Percentiles rank a stretch among this genome's conserved stretches.
phyloP scores from a whole-genome alignment of 2,113 vertebrate species.

The Pelodiscus sinensis region DNA sequence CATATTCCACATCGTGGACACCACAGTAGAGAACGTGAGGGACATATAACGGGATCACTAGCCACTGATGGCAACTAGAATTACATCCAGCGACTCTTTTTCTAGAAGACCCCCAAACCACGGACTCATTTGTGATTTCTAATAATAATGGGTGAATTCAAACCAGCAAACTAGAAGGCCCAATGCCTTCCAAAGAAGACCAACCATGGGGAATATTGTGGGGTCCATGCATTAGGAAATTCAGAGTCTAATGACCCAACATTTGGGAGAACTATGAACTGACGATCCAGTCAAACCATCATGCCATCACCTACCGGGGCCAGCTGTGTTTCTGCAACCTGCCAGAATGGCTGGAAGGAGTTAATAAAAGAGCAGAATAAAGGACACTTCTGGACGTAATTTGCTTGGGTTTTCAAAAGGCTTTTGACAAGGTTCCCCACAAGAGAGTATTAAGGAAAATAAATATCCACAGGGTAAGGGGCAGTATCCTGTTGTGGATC shows the following conservation, averaged over 20 bases:
- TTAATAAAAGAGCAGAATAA: conserved; percentile 53
- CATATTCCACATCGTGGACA: not conserved
- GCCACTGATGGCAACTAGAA: not conserved
- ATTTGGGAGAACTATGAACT: rapidly evolving
- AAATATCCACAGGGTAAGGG: conserved; percentile 54
- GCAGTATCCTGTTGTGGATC: conserved; percentile 67
- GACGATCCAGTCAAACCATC: not conserved
- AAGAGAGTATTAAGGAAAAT: conserved; percentile 68
- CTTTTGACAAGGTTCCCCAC: conserved; percentile 51
- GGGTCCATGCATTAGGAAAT: not conserved
- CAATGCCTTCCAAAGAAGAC: not conserved
- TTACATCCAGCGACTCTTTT: not conserved
- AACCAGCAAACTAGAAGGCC: not conserved
- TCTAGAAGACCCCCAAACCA: not conserved
- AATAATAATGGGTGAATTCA: not conserved
- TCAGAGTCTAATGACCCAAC: not conserved
- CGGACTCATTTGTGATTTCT: not conserved
- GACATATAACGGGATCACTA: not conserved
- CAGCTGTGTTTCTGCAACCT: not conserved
- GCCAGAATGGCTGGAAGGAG: conserved; percentile 42
- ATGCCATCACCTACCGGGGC: not conserved
- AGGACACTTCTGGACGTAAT: conserved; percentile 57
- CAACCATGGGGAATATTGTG: rapidly evolving
- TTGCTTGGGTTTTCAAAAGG: conserved; percentile 55
- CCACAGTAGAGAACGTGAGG: not conserved